A percentile compares a stretch with the other conserved stretches of the same genome.
Evolutionary conservation across 2,113 vertebrate species (phyloP).

Genomic region (Cheilinus undulatus): DNA sequence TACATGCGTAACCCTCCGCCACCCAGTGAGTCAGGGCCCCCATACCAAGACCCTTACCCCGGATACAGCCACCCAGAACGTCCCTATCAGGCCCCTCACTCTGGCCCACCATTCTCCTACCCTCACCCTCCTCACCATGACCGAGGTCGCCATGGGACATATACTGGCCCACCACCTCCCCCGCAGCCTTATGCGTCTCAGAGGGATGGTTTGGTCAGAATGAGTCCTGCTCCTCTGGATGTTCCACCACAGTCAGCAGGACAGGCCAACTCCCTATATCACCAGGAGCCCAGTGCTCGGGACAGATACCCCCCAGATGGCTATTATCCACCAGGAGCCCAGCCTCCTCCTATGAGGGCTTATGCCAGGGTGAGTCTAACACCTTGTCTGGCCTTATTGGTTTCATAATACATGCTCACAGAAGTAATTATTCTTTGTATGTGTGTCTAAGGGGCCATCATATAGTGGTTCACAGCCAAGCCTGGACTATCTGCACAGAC

Average conservation of each 20-base stretch:
- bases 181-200: slow-evolving; percentile 87
- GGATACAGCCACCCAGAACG: slow-evolving; percentile 90
- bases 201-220: slow-evolving; percentile 91
- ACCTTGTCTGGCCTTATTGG: not conserved
- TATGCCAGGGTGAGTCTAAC: slow-evolving; percentile 87
- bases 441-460: slow-evolving; percentile 57
- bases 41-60: slow-evolving; percentile 92
- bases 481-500: slow-evolving; percentile 93
- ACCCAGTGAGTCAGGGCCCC: slow-evolving; percentile 85
- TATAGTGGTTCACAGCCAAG: slow-evolving; percentile 88
- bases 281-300: slow-evolving; percentile 86
- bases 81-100: slow-evolving; percentile 84
- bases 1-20: slow-evolving; percentile 85
- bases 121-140: slow-evolving; percentile 90
- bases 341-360: slow-evolving; percentile 87
- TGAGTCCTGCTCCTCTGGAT: slow-evolving; percentile 92
- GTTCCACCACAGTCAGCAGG: slow-evolving; percentile 83
- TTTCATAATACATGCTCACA: not conserved
- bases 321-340: slow-evolving; percentile 88
- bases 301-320: slow-evolving; percentile 90
- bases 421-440: slow-evolving; percentile 1
- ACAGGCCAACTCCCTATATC: slow-evolving; percentile 87
- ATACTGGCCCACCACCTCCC: slow-evolving; percentile 86
- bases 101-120: slow-evolving; percentile 91
- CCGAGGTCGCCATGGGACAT: slow-evolving; percentile 85